Evolutionary conservation across 2,888 invertebrate species (phyloP).

Genomic region (Callimorpha dominula): DNA sequence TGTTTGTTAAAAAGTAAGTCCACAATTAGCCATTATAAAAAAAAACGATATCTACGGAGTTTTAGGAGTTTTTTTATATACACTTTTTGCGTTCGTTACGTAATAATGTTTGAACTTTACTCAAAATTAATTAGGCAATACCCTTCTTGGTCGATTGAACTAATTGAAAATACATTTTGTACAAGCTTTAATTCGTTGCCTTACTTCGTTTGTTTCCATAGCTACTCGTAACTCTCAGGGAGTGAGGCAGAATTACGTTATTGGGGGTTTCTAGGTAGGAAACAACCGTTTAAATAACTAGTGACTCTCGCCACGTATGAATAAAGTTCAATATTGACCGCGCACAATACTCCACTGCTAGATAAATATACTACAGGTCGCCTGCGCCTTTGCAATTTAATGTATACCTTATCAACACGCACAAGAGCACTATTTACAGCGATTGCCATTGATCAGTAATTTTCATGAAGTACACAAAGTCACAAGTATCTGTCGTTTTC

Average conservation of each 20-base stretch:
- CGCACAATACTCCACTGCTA: not conserved
- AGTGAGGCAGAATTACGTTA: not conserved
- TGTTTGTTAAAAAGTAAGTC: not conserved
- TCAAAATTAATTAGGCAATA: constrained; percentile 13
- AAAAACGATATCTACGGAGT: not conserved
- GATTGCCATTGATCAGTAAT: not conserved
- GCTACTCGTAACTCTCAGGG: not conserved
- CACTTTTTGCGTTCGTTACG: not conserved
- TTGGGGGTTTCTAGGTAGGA: not conserved
- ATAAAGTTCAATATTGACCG: not conserved
- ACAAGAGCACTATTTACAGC: not conserved
- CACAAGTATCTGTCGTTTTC: too few species aligned
- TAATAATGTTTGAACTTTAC: not conserved
- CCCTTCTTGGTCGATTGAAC: not conserved
- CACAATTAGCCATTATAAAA: too few species aligned
- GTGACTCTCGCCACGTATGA: not conserved
- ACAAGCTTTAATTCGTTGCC: not conserved
- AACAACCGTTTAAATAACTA: not conserved
- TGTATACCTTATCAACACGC: not conserved
- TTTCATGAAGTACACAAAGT: too few species aligned
- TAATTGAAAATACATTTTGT: constrained; percentile 10
- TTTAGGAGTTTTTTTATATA: not conserved
- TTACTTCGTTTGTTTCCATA: not conserved
- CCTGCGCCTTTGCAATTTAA: not conserved
- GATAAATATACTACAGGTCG: not conserved